Conservation (phyloP, 1,140 invertebrate species). For the Zophobas atratus region DNA sequence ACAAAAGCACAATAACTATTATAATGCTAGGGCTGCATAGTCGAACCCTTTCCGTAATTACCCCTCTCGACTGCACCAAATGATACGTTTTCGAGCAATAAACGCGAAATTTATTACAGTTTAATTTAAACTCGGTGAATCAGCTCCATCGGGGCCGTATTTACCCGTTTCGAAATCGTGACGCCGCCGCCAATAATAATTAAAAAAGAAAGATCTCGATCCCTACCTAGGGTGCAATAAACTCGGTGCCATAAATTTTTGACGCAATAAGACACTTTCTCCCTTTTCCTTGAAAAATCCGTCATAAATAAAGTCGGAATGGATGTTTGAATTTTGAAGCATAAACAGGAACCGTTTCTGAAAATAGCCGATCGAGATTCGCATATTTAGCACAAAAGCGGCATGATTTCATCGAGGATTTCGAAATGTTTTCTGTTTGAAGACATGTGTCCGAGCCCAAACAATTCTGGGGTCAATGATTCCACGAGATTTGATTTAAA, state of each 20-base stretch:
- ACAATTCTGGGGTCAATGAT: conserved; percentile 30
- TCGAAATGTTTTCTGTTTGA: conserved; percentile 8
- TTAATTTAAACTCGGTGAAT: conserved; percentile 8
- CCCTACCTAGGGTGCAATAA: no score
- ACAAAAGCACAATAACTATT: conserved; percentile 1
- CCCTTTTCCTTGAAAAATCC: no score
- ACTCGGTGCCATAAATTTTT: not conserved
- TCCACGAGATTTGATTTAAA: conserved; percentile 18
- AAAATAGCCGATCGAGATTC: not conserved
- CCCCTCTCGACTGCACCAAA: not conserved
- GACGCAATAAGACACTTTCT: not conserved
- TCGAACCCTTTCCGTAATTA: conserved; percentile 8
- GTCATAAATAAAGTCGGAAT: no score
- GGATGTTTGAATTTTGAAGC: not conserved
- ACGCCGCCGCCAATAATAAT: no score
- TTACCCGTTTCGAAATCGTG: not conserved
- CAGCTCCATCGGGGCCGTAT: not conserved
- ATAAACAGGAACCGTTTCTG: not conserved
- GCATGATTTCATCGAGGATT: conserved; percentile 16
- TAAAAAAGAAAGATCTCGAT: no score
- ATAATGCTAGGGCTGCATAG: not conserved
- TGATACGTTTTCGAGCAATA: conserved; percentile 14
- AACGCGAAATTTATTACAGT: conserved; percentile 15
- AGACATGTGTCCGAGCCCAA: conserved; percentile 33
- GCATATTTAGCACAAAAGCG: conserved; percentile 6